A percentile compares a stretch with the other conserved stretches of the same genome.
phyloP scores from a whole-genome alignment of 2,888 invertebrate genomes.

The Caenorhabditis imperialis region DNA sequence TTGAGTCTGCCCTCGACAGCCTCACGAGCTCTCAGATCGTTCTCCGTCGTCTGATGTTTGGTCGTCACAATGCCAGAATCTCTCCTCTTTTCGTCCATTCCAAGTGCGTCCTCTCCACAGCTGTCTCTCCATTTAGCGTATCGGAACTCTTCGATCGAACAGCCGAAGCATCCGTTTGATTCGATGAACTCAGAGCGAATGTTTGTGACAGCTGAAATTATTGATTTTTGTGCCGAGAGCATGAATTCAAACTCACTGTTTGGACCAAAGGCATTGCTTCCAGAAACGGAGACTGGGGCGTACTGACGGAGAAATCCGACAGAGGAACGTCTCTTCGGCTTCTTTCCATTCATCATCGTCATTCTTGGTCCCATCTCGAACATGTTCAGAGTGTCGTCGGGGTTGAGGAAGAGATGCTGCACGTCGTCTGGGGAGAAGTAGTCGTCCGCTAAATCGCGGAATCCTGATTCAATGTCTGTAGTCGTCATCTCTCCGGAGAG shows the following conservation, averaged over 20 bases:
- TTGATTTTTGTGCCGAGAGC: too few relatives aligned
- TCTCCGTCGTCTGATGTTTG: not conserved
- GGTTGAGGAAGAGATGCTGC: constrained; percentile 24
- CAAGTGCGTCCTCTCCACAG: constrained; percentile 31
- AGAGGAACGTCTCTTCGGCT: constrained; percentile 35
- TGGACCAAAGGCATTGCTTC: constrained; percentile 25
- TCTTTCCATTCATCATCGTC: not conserved
- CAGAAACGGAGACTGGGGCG: constrained; percentile 10
- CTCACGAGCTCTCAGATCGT: constrained; percentile 1
- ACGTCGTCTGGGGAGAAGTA: constrained; percentile 21
- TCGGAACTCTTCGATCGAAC: constrained; percentile 51
- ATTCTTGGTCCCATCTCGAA: constrained; percentile 4
- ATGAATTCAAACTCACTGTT: constrained; percentile 36
- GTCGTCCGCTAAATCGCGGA: constrained; percentile 47
- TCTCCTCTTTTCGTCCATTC: constrained; percentile 2
- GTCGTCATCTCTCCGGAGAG: not conserved
- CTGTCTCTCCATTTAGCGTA: constrained; percentile 43
- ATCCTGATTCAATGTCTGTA: constrained; percentile 25
- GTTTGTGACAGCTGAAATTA: constrained; percentile 25
- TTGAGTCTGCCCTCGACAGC: constrained; percentile 20
- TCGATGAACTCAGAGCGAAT: constrained; percentile 36
- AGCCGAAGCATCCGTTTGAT: constrained; percentile 4
- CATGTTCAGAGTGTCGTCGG: constrained; percentile 37
- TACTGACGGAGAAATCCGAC: constrained; percentile 23
- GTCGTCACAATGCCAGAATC: constrained; percentile 33